These are phyloP conservation scores for Elegia similella DNA, from an alignment of 2,888 invertebrate species.

Conservation along the genomic window DNA sequence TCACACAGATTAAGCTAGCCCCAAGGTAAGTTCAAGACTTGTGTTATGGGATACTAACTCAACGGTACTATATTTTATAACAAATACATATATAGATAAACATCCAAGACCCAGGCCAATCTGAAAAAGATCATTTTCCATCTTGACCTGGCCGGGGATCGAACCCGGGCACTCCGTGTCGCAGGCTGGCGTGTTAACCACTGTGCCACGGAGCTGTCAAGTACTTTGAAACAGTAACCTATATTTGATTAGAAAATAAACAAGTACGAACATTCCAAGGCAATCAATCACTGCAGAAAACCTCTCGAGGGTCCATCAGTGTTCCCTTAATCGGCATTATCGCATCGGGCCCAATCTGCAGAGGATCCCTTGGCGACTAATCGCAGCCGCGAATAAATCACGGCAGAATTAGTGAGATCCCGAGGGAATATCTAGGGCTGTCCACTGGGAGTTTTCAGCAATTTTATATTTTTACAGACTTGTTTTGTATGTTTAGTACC, in stretches of 20 bases:
- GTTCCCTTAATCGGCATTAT: conserved; percentile 6
- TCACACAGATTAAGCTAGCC: too few species aligned
- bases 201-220: too few species aligned
- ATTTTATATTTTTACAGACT: not conserved
- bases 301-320: conserved; percentile 6
- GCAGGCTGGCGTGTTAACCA: too few species aligned
- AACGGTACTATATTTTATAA: too few species aligned
- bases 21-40: too few species aligned
- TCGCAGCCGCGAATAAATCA: conserved; percentile 36
- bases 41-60: too few species aligned
- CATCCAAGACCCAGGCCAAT: too few species aligned
- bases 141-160: too few species aligned
- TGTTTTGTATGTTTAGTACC: too few species aligned
- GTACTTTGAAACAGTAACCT: not conserved
- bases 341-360: conserved; percentile 8
- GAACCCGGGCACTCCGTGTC: too few species aligned
- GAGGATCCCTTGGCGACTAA: conserved; percentile 20
- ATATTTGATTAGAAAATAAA: not conserved
- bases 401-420: conserved; percentile 28
- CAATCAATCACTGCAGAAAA: conserved; percentile 10
- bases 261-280: not conserved
- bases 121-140: too few species aligned
- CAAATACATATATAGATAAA: too few species aligned
- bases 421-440: not conserved
- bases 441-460: not conserved